phyloP scores from a whole-genome alignment of 2,797 vertebrate genomes.

The Lutjanus campechanus region DNA sequence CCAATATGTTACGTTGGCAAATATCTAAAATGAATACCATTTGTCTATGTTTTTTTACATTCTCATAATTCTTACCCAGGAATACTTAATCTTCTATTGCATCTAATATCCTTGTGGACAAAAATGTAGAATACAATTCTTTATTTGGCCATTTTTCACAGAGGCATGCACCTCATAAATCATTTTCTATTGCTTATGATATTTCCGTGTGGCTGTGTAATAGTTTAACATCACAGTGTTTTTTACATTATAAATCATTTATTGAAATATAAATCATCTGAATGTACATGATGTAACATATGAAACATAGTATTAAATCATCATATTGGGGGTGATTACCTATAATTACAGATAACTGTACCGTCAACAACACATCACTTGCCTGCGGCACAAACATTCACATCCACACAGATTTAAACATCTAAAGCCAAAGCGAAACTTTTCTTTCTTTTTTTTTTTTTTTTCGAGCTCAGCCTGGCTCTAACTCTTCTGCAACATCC shows the following conservation, averaged over 20 bases:
- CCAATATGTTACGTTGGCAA: not conserved
- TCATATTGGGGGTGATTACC: conserved; percentile 80
- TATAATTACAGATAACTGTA: conserved; percentile 82
- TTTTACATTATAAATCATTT: conserved; percentile 92
- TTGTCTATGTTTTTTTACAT: not conserved
- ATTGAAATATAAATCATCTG: conserved; percentile 99
- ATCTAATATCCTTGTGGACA: not conserved
- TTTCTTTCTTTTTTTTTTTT: not conserved
- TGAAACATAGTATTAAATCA: conserved; percentile 80
- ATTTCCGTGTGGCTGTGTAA: not conserved
- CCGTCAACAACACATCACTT: conserved; percentile 76
- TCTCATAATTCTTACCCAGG: not conserved
- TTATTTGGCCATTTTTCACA: not conserved
- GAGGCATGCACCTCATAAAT: not conserved
- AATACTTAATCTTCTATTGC: not conserved
- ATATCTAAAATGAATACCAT: conserved; percentile 19
- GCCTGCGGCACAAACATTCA: conserved; percentile 64
- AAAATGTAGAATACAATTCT: not conserved
- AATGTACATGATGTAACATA: conserved; percentile 92
- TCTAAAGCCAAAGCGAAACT: conserved; percentile 50
- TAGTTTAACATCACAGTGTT: conserved; percentile 9
- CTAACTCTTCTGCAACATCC: conserved; percentile 61
- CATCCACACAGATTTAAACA: conserved; percentile 66
- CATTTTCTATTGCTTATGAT: not conserved
- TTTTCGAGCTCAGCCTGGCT: conserved; percentile 38